Base-by-base conservation (phyloP, 2,113 vertebrate genomes). In the Smithornis capensis region DNA sequence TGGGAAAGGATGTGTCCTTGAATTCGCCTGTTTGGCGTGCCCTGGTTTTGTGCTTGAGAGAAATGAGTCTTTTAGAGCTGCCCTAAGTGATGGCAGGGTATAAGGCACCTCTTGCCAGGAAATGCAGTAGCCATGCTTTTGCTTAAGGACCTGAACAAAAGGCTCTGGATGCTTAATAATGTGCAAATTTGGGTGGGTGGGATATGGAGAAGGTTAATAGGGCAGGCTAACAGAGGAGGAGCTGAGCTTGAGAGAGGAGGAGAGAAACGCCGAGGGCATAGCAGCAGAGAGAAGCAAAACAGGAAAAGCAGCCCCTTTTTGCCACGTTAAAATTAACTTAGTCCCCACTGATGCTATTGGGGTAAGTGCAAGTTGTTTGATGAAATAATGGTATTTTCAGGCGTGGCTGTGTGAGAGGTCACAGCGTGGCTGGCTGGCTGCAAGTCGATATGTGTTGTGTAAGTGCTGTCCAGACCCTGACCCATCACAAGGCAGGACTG, bases 141-240 rank as follows among this genome's bases (percentile, higher is more conserved):
- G 63, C 92, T 92, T 80, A 73, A 84, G 42, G 70, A 57, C 69
- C 69, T 28, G 92, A 96, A 94, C 94, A 94, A 95, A 94, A 94
- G 82, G 63, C 89, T 85, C 63, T 57, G 87, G 89, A 52, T 95
- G 74, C 59, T 90, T 92, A 90, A 88, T 86, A 96, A 93, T 38
- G 84, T 90, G 94, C 90, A 86, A 90, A 96, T 95, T 94, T 78
- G 86, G 92, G 69, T 92, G 95, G 94, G 91, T 93, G 91, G 92
- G 76, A 40, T 89, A n/a, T 16, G 68, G 35, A 69, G 82, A 79
- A 94, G 92, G 82, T 93, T 90, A 95, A 85, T 63, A 95, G 92
- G 92, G 93, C 93, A 96, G 57, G 52, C 63, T 69, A 42, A 70
- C 55, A 81, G 94, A 97, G 95, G 94, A 97, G 89, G 95, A 93